Base-by-base conservation (phyloP, 1,140 invertebrate genomes). In the Cydia amplana region DNA sequence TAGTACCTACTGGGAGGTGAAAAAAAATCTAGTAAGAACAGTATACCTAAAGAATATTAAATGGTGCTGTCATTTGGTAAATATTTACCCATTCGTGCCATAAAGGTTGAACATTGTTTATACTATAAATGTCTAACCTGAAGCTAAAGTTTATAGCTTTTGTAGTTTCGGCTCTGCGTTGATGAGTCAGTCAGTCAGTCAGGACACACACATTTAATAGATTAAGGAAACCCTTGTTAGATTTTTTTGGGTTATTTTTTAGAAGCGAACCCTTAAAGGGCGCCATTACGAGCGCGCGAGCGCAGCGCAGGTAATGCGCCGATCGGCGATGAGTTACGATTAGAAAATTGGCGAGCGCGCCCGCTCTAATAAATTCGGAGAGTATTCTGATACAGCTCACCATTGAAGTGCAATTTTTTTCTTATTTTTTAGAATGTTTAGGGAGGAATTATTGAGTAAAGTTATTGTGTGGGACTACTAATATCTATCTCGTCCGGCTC, bases 311-410 rank as follows among this genome's bases (percentile, higher is more conserved):
- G 76, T 80, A 78, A 80, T 81, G 78, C 79, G 80, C 82, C 82
- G 86, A 88, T 87, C 84, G 79, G 73, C 80, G 87, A 87, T 88
- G 87, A 88, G 81, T 87, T 88, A 88, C 87, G 87, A 88, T 88
- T 88, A 88, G 83, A 83, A 87, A 88, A 87, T 88, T 87, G 85
- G 87, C 85, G 85, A 86, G 84, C 79, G 65, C 32, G 65, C 55
- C 55, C 28, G 65, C 12, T 70, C 28, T 40, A 32, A 70, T 70
- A 70, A 70, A 70, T 70, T 70, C 9, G 16, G 65, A 36, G 65
- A 36, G 65, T 36, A 36, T 70, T 70, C 65, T 70, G n/a, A 36
- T 60, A 18, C 65, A 18, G 28, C 28, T 36, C 28, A n/a, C 14
- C 20, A 9, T 60, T 60, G 55, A 60, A 23, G 20, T 7, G 20